Percentiles rank a stretch among this genome's conserved stretches.
Evolutionary conservation across 2,113 vertebrate genomes (phyloP).

Genomic region (Leuciscus idus): DNA sequence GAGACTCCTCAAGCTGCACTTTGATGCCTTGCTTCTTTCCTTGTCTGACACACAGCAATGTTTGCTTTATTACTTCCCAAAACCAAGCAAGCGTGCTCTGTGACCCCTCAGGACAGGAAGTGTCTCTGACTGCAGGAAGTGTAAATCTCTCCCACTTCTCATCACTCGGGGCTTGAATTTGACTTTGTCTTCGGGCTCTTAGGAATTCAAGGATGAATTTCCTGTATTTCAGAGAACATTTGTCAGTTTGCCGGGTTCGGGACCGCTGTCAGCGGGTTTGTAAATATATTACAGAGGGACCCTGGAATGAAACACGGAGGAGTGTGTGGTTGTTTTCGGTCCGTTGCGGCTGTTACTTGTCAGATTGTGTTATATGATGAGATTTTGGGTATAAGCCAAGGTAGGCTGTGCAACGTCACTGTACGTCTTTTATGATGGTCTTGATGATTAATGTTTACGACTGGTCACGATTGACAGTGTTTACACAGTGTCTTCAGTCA

Average conservation of each 20-base stretch:
- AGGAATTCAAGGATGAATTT: constrained; percentile 17
- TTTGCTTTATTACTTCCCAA: constrained; percentile 37
- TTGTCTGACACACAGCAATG: constrained; percentile 31
- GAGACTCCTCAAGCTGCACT: constrained; percentile 7
- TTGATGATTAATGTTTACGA: background rate
- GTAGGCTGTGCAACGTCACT: background rate
- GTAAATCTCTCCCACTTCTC: constrained; percentile 33
- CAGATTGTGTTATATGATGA: background rate
- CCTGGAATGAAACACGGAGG: background rate
- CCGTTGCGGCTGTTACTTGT: background rate
- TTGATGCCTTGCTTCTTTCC: constrained; percentile 4
- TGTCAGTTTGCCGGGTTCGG: background rate
- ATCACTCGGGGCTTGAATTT: constrained; percentile 11
- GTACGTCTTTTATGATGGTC: background rate
- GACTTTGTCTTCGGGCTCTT: background rate
- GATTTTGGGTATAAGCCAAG: background rate
- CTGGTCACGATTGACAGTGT: background rate
- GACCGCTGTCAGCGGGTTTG: background rate
- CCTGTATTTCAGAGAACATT: constrained; percentile 26
- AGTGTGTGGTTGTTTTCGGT: background rate
- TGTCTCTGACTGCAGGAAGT: constrained; percentile 40
- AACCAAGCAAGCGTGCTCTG: constrained; percentile 28
- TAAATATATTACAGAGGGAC: constrained; percentile 3
- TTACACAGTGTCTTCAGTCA: background rate
- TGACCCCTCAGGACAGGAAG: constrained; percentile 43